These are phyloP conservation scores for Neoscelio sp. DNA, from an alignment of 2,888 invertebrate species.

Conservation along the genomic window DNA sequence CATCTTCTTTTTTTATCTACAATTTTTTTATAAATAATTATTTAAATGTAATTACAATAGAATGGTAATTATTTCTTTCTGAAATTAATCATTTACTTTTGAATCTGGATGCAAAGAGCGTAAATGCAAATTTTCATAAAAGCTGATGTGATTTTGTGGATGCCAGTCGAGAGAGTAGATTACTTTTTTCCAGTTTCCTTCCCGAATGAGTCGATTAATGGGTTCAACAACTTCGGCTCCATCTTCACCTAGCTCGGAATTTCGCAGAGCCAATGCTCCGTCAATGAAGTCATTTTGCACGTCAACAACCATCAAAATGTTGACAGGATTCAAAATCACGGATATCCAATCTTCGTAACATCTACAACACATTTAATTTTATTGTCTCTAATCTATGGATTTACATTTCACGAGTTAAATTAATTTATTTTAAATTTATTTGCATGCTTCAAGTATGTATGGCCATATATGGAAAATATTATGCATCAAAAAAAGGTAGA, in stretches of 20 bases:
- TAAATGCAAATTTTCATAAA: conserved; percentile 94
- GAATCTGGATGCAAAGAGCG: conserved; percentile 88
- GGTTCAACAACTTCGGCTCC: conserved; percentile 94
- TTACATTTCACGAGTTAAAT: not conserved
- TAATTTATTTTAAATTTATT: not conserved
- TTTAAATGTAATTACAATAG: not conserved
- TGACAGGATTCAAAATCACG: conserved; percentile 88
- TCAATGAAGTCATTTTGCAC: conserved; percentile 99
- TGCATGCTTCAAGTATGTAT: too few relatives aligned
- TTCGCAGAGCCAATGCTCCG: conserved; percentile 95
- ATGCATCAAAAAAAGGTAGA: too few relatives aligned
- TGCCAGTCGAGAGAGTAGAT: conserved; percentile 99
- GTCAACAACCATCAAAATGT: conserved; percentile 95
- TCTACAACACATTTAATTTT: conserved; percentile 80
- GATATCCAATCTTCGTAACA: conserved; percentile 95
- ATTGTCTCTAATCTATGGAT: conserved; percentile 14
- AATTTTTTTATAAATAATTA: conserved; percentile 6
- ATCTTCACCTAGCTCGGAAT: conserved; percentile 94
- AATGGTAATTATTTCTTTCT: not conserved
- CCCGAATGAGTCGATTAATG: conserved; percentile 91
- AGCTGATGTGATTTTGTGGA: conserved; percentile 96
- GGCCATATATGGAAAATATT: too few relatives aligned
- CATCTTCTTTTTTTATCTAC: conserved; percentile 85
- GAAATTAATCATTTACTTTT: conserved; percentile 68
- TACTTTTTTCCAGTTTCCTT: conserved; percentile 90